Evolutionary conservation across 2,888 invertebrate genomes (phyloP), one percentile per base, ranked within the genome.

Genomic region (Lepidochitona cinerea): DNA sequence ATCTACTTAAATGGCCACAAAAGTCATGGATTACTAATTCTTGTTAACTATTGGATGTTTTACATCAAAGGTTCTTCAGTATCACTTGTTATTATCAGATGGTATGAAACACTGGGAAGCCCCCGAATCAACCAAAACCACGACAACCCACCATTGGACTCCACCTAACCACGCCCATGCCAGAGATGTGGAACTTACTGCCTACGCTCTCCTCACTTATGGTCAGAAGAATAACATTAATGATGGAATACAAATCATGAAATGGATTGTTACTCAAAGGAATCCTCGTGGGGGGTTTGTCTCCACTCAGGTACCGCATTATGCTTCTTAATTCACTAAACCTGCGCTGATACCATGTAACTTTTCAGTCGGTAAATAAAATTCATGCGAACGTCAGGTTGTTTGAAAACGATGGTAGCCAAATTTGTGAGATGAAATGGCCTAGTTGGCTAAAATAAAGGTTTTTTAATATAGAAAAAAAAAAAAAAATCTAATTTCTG

Each of bases 191-290:
- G 90, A 90, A 77, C 86, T 89, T 80, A 87, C 90, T 0, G 81
- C 90, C 23, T 91, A 91, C 79, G 90, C 85, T 12, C 81, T 91
- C n/a, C 81, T 90, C 66, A 84, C 84, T 1, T 86, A 88, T 71
- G 83, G 85, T 0, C 65, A 76, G 0, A 78, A 78, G 37, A 78
- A 83, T 29, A 80, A 87, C 23, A 75, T 87, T 35, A 75, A 74
- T 4, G 80, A 76, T 14, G 87, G 85, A 5, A 78, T 87, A 36
- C 83, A 84, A 6, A 83, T 90, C 70, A 85, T 89, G 80, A 87
- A 86, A 75, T 91, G 90, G 90, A 74, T 91, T 18, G 83, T 87
- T 7, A 73, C 83, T 4, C 88, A 89, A 77, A 79, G 87, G 54
- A 88, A 89, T 67, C 84, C 87, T 6, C 79, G 85, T 52, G 91